These are phyloP conservation scores for Ceramica pisi DNA, from an alignment of 2,888 invertebrate genomes.

Conservation along the genomic window DNA sequence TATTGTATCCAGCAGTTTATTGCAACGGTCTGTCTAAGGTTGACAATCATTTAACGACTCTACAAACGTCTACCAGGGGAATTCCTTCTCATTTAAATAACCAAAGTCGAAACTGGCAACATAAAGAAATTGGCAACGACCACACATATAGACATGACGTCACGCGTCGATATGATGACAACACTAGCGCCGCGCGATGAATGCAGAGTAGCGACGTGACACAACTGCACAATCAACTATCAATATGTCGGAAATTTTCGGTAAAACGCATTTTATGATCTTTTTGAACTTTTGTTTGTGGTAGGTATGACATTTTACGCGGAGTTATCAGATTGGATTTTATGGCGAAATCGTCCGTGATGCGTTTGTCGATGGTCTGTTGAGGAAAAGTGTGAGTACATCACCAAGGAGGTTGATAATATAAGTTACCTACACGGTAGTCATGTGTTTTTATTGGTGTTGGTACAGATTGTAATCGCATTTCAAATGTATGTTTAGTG, in stretches of 20 bases:
- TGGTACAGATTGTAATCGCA: constrained; percentile 37
- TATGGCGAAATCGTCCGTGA: constrained; percentile 64
- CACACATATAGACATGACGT: constrained; percentile 77
- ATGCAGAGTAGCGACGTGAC: constrained; percentile 74
- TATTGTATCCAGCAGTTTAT: not conserved
- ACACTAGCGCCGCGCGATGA: constrained; percentile 63
- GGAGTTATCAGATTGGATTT: constrained; percentile 66
- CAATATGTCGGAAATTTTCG: constrained; percentile 62
- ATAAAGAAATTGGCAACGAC: constrained; percentile 67
- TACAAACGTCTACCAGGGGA: constrained; percentile 5
- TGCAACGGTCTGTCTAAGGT: not conserved
- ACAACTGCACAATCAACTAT: constrained; percentile 63
- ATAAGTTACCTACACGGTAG: constrained; percentile 15
- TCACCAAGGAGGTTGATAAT: constrained; percentile 39
- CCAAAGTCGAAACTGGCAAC: constrained; percentile 23
- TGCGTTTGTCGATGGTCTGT: constrained; percentile 46
- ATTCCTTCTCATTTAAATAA: constrained; percentile 56
- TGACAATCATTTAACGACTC: not conserved
- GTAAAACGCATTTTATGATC: constrained; percentile 60
- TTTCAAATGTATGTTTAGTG: constrained; percentile 30
- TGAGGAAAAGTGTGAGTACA: constrained; percentile 58
- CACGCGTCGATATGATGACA: constrained; percentile 72
- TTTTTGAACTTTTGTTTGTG: constrained; percentile 61
- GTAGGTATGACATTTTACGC: constrained; percentile 52
- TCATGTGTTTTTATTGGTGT: constrained; percentile 33